Evolutionary conservation across 2,888 invertebrate species (phyloP), one percentile per base, ranked within the genome.

Genomic region (Caradrina kadenii): DNA sequence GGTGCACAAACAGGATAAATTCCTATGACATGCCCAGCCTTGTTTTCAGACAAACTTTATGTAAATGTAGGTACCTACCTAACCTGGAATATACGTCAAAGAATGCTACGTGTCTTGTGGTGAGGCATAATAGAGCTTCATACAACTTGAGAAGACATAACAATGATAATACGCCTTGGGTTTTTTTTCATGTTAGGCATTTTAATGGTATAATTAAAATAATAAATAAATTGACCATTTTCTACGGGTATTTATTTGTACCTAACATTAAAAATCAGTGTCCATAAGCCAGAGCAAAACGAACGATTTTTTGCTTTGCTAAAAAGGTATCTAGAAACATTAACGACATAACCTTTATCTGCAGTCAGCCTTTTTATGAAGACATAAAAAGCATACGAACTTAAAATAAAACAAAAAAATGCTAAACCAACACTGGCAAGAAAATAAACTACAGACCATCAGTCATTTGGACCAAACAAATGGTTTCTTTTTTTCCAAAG

Each of bases 401-500:
- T 50, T 45, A 35, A 60, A 70, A 56, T 48, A 1, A 19, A 62
- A 76, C 63, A 61, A 11, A 26, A 26, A 73, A 64, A 59, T 58
- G 49, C 42, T 53, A 80, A 79, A 73, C 65, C 79, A 80, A 76
- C 75, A 71, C 64, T 59, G 59, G 61, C 22, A 73, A 76, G 50
- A 39, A 73, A 70, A 73, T 64, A 66, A 82, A 71, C 59, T 48
- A 81, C 77, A 73, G 52, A 50, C 76, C 81, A 80, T 87, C 76
- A 84, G 71, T 86, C 75, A 83, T 80, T 70, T 73, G n/a, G n/a
- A 68, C 77, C 66, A 82, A 85, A 82, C 77, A 73, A 79, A 80
- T 74, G 63, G 56, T 60, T 35, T 35, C 8, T 69, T 79, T 81
- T 63, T 82, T 84, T 71, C 69, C 63, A 66, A 80, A 85, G 73